Base-by-base conservation (phyloP, 2,113 vertebrate species). In the Archilochus colubris region DNA sequence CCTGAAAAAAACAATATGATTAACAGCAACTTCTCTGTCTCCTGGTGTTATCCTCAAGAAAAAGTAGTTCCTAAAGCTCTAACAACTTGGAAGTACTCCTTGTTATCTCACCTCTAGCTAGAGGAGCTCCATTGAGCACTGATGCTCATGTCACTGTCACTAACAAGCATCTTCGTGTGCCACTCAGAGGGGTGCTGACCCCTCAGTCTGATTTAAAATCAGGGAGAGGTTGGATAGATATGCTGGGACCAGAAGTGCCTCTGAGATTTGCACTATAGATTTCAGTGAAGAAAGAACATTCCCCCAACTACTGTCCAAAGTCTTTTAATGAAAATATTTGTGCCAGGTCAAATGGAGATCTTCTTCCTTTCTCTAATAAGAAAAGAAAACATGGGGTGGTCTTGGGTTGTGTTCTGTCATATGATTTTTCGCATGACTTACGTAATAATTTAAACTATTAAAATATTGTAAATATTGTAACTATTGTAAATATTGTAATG, bases 81-180 rank as follows among this genome's bases (percentile, higher is more conserved):
- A 67, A 61, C 20, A 64, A 3, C 6, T 27, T 88, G 36, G 46
- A 74, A 43, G 8, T 14, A 28, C 10, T 48, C 17, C 46, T 63
- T 54, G 11, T 21, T 46, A 48, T 28, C 27, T 91, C 18, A 5
- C 8, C 31, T 21, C 20, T 53, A 3, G 40, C 53, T 48, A 44
- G 77, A 79, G 0, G 2, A 82, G 10, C 28, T 62, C 31, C 51
- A 40, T 20, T 3, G 5, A 68, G 3, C 15, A 24, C 1, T 2
- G 57, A 10, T 25, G 22, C 28, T 43, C 30, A 33, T 1, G 1
- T 61, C 31, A 21, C 2, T 2, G 46, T 24, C 61, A 59, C 22
- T 51, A 77, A 46, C 5, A 50, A 62, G 17, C 0, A 1, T 12
- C 31, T 7, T 73, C 1, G 0, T 24, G n/a, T 33, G 46, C 36